These are phyloP conservation scores for Etheostoma nigrum DNA, from an alignment of 2,797 vertebrate genomes.

Conservation along the genomic window DNA sequence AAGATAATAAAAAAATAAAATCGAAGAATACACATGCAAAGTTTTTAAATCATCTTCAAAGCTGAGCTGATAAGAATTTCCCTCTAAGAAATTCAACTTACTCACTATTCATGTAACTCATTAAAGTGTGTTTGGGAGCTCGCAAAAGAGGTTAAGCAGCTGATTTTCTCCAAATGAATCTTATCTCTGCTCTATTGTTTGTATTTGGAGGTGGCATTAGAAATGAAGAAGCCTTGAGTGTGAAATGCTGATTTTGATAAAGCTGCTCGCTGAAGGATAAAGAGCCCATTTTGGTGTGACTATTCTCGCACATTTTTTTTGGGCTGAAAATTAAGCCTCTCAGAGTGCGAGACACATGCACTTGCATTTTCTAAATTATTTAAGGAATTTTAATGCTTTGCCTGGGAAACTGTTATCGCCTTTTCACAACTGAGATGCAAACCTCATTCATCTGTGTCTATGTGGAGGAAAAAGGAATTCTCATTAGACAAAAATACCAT, in stretches of 20 bases:
- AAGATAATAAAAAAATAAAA: conserved; percentile 3
- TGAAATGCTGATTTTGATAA: conserved; percentile 61
- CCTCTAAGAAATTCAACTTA: conserved; percentile 40
- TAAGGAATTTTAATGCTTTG: conserved; percentile 49
- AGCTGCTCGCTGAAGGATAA: conserved; percentile 49
- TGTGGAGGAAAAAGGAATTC: conserved; percentile 1
- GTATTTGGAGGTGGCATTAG: conserved; percentile 54
- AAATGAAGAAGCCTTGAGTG: conserved; percentile 29
- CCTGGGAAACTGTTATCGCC: conserved; percentile 17
- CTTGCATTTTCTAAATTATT: conserved; percentile 58
- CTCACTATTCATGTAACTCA: conserved; percentile 25
- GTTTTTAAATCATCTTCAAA: conserved; percentile 29
- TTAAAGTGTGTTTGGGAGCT: conserved; percentile 40
- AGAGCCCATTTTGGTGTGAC: conserved; percentile 52
- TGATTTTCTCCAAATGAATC: conserved; percentile 49
- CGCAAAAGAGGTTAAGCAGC: conserved; percentile 51
- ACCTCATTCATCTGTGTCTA: conserved; percentile 14
- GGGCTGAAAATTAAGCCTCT: conserved; percentile 55
- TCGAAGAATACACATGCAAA: neutral
- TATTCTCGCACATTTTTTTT: conserved; percentile 40
- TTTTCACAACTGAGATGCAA: conserved; percentile 30
- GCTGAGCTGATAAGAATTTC: conserved; percentile 43
- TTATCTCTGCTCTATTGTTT: conserved; percentile 60
- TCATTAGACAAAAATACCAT: conserved; percentile 16
- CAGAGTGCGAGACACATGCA: conserved; percentile 24